Evolutionary conservation across 2,113 vertebrate species (phyloP).

Genomic region (Blennius ocellaris): DNA sequence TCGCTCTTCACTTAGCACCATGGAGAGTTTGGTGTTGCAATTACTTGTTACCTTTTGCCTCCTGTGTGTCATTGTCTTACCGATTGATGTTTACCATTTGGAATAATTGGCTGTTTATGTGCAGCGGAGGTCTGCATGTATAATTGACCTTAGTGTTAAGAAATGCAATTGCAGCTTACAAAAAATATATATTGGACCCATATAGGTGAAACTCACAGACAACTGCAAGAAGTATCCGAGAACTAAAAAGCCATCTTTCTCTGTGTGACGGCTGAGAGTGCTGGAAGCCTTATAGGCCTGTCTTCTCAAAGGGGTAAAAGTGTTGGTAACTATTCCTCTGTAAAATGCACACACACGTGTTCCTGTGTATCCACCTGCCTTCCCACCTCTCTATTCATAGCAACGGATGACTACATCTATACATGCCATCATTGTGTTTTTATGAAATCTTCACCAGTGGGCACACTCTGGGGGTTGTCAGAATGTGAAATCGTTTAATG

Average conservation of each 20-base stretch:
- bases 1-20: slow-evolving; percentile 18
- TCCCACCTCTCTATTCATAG: background rate
- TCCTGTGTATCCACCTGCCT: background rate
- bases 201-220: slow-evolving; percentile 7
- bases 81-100: slow-evolving; percentile 29
- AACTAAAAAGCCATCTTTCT: background rate
- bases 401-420: background rate
- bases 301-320: background rate
- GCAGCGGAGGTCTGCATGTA: slow-evolving; percentile 29
- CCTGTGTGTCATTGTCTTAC: slow-evolving; percentile 8
- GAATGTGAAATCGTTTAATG: too few species aligned
- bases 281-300: background rate
- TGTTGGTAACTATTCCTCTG: background rate
- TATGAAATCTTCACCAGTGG: background rate
- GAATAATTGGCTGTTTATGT: slow-evolving; percentile 49
- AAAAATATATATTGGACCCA: slow-evolving; percentile 8
- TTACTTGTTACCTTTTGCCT: slow-evolving; percentile 45
- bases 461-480: background rate
- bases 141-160: slow-evolving; percentile 21
- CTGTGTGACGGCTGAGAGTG: slow-evolving; percentile 4
- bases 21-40: slow-evolving; percentile 27
- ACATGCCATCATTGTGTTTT: background rate
- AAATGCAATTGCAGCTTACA: slow-evolving; percentile 16
- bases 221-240: background rate
- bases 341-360: slow-evolving; percentile 10